phyloP scores from a whole-genome alignment of 2,113 vertebrate genomes.

The Cheirogaleus medius region DNA sequence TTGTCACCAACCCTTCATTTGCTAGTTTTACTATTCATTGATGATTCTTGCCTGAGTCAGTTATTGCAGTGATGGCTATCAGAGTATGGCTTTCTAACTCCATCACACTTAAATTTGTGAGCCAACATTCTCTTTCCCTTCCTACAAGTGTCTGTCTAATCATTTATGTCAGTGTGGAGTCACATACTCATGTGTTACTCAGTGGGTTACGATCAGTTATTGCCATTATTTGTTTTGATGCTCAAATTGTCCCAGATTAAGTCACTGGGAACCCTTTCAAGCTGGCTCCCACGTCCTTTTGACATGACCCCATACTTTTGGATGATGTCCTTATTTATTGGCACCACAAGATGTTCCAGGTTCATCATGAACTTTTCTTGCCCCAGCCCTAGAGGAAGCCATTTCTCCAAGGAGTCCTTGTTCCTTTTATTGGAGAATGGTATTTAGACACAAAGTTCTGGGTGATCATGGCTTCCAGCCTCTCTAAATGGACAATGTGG shows the following conservation, averaged over 20 bases:
- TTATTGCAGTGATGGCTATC: too few relatives aligned
- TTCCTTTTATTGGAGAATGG: background rate
- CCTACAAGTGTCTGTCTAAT: background rate
- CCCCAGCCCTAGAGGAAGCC: background rate
- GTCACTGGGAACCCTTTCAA: background rate
- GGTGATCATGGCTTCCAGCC: rapidly evolving
- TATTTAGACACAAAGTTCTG: background rate
- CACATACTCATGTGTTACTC: background rate
- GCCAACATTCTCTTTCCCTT: background rate
- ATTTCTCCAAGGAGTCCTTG: background rate
- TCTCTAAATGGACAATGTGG: background rate
- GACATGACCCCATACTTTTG: background rate
- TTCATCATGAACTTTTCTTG: background rate
- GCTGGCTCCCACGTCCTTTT: background rate
- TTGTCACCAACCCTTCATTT: background rate
- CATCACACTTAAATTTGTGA: background rate
- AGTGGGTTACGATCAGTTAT: background rate
- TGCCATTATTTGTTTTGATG: background rate
- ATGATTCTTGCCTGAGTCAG: background rate
- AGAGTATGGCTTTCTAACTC: background rate
- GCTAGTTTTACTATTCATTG: background rate
- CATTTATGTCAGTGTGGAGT: background rate
- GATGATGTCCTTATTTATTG: background rate
- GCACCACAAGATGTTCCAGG: background rate
- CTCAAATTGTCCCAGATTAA: background rate